Evolutionary conservation across 2,113 vertebrate species (phyloP).

Genomic region (Typhlomys cinereus): DNA sequence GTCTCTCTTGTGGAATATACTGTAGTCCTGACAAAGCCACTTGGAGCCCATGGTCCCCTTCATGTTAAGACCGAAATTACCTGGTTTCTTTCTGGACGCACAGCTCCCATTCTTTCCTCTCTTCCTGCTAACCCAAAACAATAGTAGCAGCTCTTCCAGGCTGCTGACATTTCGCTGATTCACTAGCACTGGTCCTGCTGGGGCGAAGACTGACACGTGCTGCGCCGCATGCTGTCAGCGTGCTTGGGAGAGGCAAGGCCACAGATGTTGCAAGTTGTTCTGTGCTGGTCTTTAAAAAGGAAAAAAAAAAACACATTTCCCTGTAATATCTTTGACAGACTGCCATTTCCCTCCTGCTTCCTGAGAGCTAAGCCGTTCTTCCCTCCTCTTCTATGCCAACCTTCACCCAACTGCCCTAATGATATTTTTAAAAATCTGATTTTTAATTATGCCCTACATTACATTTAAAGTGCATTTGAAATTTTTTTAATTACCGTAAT

Average conservation of each 20-base stretch:
- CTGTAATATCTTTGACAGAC: conserved; percentile 51
- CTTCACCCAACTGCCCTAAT: conserved; percentile 62
- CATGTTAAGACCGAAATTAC: not conserved
- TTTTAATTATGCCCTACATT: conserved; percentile 69
- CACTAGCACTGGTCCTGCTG: conserved; percentile 50
- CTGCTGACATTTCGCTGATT: conserved; percentile 45
- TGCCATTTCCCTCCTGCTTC: conserved; percentile 66
- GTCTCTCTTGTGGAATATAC: not conserved
- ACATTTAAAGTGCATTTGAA: conserved; percentile 70
- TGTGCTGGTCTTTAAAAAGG: conserved; percentile 65
- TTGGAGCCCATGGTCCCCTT: not conserved
- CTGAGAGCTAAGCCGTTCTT: not conserved
- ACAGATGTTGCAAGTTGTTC: conserved; percentile 66
- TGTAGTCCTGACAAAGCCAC: not conserved
- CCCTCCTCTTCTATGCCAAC: conserved; percentile 30
- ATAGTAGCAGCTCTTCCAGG: not conserved
- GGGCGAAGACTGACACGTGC: conserved; percentile 30
- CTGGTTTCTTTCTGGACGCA: conserved; percentile 31
- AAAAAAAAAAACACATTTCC: conserved; percentile 17
- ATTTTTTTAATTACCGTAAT: conserved; percentile 68
- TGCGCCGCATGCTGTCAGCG: not conserved
- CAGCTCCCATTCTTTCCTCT: not conserved
- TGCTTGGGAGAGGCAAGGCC: conserved; percentile 51
- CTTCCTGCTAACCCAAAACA: conserved; percentile 44
- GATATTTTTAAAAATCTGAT: conserved; percentile 71